Percentiles rank a stretch among this genome's conserved stretches.
Conservation (phyloP, 2,113 vertebrate species). For the Chitala chitala region DNA sequence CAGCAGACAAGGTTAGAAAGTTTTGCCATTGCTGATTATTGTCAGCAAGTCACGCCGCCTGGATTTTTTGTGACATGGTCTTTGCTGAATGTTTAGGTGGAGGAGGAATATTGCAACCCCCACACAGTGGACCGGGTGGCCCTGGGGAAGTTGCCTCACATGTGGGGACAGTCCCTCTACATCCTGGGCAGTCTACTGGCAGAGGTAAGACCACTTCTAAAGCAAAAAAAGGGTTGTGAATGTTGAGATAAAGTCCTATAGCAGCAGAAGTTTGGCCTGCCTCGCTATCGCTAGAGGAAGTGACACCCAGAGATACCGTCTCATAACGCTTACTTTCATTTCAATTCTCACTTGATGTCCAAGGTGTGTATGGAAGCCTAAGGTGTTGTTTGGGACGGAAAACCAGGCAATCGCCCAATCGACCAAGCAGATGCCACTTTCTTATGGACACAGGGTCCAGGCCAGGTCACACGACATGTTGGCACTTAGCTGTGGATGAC, state of each 20-base stretch:
- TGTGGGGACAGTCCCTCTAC: conserved; percentile 97
- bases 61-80: background rate
- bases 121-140: conserved; percentile 84
- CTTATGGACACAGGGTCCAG: too few species aligned
- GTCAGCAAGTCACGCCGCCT: background rate
- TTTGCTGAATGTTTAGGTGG: conserved; percentile 62
- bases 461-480: too few species aligned
- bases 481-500: too few species aligned
- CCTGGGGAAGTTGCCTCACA: conserved; percentile 84
- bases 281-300: too few species aligned
- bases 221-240: background rate
- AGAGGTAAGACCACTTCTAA: conserved; percentile 65
- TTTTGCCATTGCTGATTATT: too few species aligned
- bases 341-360: too few species aligned
- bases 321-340: too few species aligned
- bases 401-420: too few species aligned
- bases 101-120: conserved; percentile 86
- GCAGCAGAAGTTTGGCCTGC: background rate
- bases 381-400: too few species aligned
- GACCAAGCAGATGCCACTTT: too few species aligned
- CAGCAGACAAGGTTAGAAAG: conserved; percentile 74
- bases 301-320: too few species aligned
- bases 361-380: too few species aligned
- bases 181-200: conserved; percentile 81
- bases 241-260: background rate